Evolutionary conservation across 2,797 vertebrate genomes (phyloP).

Genomic region (Taeniopygia guttata): DNA sequence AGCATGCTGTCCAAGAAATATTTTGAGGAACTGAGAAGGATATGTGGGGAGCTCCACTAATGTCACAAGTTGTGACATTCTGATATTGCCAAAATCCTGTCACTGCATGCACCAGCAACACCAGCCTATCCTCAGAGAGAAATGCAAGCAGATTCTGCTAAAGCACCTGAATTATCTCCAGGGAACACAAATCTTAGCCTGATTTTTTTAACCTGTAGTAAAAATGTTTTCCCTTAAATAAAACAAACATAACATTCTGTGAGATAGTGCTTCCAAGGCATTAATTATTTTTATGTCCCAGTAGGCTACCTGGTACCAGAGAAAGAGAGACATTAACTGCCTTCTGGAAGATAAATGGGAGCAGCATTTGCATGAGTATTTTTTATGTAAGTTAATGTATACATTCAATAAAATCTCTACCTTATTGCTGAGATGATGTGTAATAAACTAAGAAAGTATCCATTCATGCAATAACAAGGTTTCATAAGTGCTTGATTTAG

Average conservation of each 20-base stretch:
- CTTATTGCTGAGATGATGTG: neutral
- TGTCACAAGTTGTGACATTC: neutral
- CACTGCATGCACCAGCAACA: rapidly evolving
- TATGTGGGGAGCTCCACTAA: neutral
- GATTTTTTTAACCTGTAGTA: neutral
- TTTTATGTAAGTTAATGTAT: neutral
- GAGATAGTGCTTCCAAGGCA: neutral
- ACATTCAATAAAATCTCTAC: neutral
- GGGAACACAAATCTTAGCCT: neutral
- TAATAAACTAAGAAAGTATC: neutral
- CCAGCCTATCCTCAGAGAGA: neutral
- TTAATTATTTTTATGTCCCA: neutral
- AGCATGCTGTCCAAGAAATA: neutral
- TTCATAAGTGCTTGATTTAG: neutral
- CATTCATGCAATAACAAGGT: neutral
- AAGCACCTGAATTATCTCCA: neutral
- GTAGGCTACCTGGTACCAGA: neutral
- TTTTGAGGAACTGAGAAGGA: neutral
- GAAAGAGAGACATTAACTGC: neutral
- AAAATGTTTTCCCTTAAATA: neutral
- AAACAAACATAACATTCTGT: neutral
- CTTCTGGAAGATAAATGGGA: neutral
- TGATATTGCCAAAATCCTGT: neutral
- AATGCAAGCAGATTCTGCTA: neutral
- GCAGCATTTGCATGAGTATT: neutral